A percentile compares a stretch with the other conserved stretches of the same genome.
phyloP scores from a whole-genome alignment of 1,140 invertebrate genomes.

The Cylas formicarius region DNA sequence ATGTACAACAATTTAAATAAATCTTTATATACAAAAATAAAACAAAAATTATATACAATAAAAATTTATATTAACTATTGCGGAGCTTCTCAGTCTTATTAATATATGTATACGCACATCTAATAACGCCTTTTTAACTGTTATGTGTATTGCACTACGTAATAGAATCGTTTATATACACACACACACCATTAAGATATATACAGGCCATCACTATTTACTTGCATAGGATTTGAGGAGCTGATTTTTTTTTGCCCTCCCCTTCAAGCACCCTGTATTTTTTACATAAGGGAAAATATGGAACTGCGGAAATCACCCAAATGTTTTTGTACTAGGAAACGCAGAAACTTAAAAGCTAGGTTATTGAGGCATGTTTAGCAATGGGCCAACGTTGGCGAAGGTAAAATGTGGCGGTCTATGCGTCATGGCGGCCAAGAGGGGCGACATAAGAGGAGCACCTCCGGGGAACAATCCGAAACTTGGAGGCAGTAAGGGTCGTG shows the following conservation, averaged over 20 bases:
- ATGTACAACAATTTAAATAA: constrained; percentile 33
- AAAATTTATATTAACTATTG: constrained; percentile 25
- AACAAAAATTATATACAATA: constrained; percentile 29
- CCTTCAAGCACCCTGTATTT: too few relatives aligned
- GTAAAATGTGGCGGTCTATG: constrained; percentile 37
- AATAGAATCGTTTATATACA: too few relatives aligned
- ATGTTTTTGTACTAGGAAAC: not conserved
- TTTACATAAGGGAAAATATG: not conserved
- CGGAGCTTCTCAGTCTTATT: constrained; percentile 38
- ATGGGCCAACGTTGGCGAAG: constrained; percentile 24
- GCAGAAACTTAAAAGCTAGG: constrained; percentile 1
- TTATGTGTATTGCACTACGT: too few relatives aligned
- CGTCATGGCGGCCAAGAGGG: constrained; percentile 40
- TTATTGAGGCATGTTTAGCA: constrained; percentile 36
- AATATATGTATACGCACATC: too few relatives aligned
- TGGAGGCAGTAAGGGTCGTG: constrained; percentile 36
- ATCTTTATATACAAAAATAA: constrained; percentile 27
- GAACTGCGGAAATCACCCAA: not conserved
- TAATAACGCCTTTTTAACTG: too few relatives aligned
- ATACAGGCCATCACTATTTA: too few relatives aligned
- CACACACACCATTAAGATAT: too few relatives aligned
- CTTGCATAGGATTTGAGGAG: too few relatives aligned
- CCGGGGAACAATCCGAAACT: constrained; percentile 37
- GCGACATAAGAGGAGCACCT: constrained; percentile 31
- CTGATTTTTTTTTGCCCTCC: too few relatives aligned